Evolutionary conservation across 2,888 invertebrate species (phyloP).

Genomic region (Rhaphigaster nebulosa): DNA sequence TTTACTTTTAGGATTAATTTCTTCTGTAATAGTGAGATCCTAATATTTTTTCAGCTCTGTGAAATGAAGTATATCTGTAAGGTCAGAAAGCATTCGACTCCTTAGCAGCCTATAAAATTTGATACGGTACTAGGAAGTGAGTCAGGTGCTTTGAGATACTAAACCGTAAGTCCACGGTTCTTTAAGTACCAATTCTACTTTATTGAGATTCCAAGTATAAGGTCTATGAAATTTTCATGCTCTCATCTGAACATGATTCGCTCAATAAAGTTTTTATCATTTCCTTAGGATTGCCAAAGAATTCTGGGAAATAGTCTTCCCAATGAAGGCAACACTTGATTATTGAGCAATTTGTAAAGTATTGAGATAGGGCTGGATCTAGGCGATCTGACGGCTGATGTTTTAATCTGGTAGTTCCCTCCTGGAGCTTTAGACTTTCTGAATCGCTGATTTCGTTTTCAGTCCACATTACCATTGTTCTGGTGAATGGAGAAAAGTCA

Average conservation of each 20-base stretch:
- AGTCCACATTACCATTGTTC: not conserved
- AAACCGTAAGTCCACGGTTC: not conserved
- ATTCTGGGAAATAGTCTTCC: not conserved
- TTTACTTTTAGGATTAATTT: no score
- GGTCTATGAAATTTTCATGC: not conserved
- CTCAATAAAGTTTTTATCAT: not conserved
- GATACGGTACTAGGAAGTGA: not conserved
- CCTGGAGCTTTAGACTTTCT: not conserved
- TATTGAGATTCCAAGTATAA: not conserved
- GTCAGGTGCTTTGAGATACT: not conserved
- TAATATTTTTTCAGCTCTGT: not conserved
- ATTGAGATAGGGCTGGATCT: not conserved
- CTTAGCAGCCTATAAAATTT: not conserved
- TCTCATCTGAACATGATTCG: not conserved
- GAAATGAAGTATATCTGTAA: not conserved
- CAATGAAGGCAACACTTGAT: not conserved
- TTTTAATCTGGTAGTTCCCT: not conserved
- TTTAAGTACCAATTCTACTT: not conserved
- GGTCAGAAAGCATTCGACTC: not conserved
- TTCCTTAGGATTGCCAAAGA: not conserved
- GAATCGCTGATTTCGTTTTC: not conserved
- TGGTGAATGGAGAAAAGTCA: no score
- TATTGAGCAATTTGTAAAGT: not conserved
- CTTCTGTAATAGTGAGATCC: not conserved
- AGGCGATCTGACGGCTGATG: not conserved